Base-by-base conservation (phyloP, 2,797 vertebrate genomes). In the Parambassis ranga region DNA sequence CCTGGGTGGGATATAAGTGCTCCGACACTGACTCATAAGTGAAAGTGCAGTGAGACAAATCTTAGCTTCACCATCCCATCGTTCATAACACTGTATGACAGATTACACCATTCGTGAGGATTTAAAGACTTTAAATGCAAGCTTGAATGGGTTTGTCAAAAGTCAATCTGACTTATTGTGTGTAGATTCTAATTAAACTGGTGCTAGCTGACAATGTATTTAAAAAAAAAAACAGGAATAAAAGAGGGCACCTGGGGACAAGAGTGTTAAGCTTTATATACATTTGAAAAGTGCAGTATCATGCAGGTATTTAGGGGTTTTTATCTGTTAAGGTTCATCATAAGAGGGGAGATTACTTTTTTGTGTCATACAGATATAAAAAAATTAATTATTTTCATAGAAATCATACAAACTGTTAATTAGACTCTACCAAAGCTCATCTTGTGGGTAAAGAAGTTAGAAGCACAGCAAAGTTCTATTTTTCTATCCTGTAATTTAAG, bases 91-190 rank as follows among this genome's bases (percentile, higher is more conserved):
- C 64, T 14, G 33, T 35, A 6, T 53, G 70, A 58, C 43, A 72
- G 63, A 77, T 70, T 75, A 67, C 15, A 42, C 15, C 35, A 52
- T 57, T 69, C 72, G 47, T 61, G 41, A 46, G 42, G 71, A 77
- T 70, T 65, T 64, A 66, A 73, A 68, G 43, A 72, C 60, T 67
- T 41, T 35, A 58, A 73, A 59, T 41, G 18, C 78, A 78, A 65
- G 61, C 47, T 15, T 38, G 37, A 49, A 46, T 56, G 47, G 83
- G 42, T 48, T 32, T 59, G 56, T 59, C 26, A 4, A 60, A 62
- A 76, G 49, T 67, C 50, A 72, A 55, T 56, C 59, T 48, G 61
- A 64, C 5, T 14, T 16, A 26, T 44, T 38, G 22, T 46, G 56
- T 43, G 48, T 56, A 24, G 58, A 49, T 60, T 67, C 39, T 59